phyloP scores from a whole-genome alignment of 2,797 vertebrate species.

The Sebastes ruberrimus region DNA sequence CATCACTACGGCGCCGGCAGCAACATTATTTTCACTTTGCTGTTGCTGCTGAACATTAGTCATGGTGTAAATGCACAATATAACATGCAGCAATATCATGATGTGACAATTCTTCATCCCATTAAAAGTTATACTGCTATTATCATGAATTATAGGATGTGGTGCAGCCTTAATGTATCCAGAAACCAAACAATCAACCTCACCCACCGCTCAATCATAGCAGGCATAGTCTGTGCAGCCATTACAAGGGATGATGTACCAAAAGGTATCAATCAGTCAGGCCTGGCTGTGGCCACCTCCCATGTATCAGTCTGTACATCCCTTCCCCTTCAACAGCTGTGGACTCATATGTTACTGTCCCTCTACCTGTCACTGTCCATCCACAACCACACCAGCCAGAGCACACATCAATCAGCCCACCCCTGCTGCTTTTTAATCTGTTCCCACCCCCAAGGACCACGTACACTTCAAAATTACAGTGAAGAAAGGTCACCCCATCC shows the following conservation, averaged over 20 bases:
- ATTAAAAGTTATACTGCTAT: neutral
- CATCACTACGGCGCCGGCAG: neutral
- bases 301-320: constrained; percentile 53
- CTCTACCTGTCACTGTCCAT: constrained; percentile 68
- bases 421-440: constrained; percentile 76
- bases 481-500: constrained; percentile 92
- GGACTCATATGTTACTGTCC: constrained; percentile 71
- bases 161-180: neutral
- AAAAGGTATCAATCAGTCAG: constrained; percentile 64
- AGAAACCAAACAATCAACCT: constrained; percentile 7
- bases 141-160: neutral
- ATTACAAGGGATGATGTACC: constrained; percentile 42
- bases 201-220: neutral
- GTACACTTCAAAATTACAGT: constrained; percentile 72
- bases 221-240: neutral
- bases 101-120: neutral
- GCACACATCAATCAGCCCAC: constrained; percentile 71
- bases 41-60: neutral
- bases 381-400: constrained; percentile 44
- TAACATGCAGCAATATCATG: neutral
- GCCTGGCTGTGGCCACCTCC: constrained; percentile 35
- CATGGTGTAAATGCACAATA: neutral
- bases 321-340: constrained; percentile 58
- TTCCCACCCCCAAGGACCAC: constrained; percentile 53
- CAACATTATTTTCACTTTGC: neutral